These are phyloP conservation scores for Cyprinodon variegatus DNA, from an alignment of 2,113 vertebrate genomes.

Conservation along the genomic window DNA sequence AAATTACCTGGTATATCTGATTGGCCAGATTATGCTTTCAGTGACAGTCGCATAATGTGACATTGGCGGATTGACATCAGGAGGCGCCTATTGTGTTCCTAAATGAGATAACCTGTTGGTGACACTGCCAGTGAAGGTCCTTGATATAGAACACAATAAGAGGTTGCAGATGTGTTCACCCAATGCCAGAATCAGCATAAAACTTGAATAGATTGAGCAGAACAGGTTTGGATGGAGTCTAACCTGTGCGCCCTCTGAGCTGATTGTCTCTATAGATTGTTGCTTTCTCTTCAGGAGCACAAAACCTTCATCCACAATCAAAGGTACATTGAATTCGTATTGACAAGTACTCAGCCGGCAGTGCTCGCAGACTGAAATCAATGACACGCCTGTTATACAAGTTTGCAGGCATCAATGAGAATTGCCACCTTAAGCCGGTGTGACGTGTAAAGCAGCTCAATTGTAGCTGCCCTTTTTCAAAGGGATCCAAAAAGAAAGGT, in stretches of 20 bases:
- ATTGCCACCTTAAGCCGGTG: slow-evolving; percentile 54
- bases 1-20: not conserved
- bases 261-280: slow-evolving; percentile 77
- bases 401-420: slow-evolving; percentile 48
- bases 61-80: slow-evolving; percentile 34
- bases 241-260: slow-evolving; percentile 68
- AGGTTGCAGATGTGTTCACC: slow-evolving; percentile 27
- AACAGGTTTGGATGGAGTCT: slow-evolving; percentile 38
- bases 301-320: slow-evolving; percentile 79
- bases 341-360: slow-evolving; percentile 70
- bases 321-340: slow-evolving; percentile 77
- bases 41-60: slow-evolving; percentile 40
- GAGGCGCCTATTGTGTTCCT: slow-evolving; percentile 36
- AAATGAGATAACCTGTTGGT: slow-evolving; percentile 59
- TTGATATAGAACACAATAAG: slow-evolving; percentile 42
- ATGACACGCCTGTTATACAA: slow-evolving; percentile 66
- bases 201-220: slow-evolving; percentile 46
- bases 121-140: slow-evolving; percentile 53
- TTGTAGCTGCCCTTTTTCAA: not conserved
- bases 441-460: slow-evolving; percentile 10
- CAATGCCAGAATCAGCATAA: slow-evolving; percentile 69
- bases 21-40: not conserved
- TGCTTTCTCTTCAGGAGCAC: slow-evolving; percentile 67
- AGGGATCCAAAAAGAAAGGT: not conserved
- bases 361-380: slow-evolving; percentile 76